Evolutionary conservation across 2,888 invertebrate species (phyloP), one percentile per base, ranked within the genome.

Genomic region (Phortica magna): DNA sequence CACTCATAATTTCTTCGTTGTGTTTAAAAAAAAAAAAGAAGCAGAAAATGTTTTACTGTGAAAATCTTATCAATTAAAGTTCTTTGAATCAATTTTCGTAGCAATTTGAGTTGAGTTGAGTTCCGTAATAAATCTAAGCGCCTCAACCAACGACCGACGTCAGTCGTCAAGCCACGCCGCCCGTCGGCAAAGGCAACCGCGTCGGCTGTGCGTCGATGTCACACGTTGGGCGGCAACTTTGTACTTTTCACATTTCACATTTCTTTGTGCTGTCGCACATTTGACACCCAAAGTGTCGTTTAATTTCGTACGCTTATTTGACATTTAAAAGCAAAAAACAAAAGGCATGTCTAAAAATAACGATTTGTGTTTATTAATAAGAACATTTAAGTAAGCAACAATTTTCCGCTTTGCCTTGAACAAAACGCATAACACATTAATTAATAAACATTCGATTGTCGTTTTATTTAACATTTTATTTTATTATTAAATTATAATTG

Each of bases 261-360:
- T 57, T 9, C 12, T 9, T 14, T 59, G 19, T 59, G 59, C 17
- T 17, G 42, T 12, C 31, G 7, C n/a, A 67, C 31, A n/a, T 67
- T 67, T 67, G 31, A 31, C 31, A 31, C 31, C 31, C 31, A 31
- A 31, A 31, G 31, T 31, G 31, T 31, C 31, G 31, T 31, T 31
- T 31, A 31, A 31, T 31, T 31, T 31, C 5, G 2, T 31, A 4
- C 31, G 31, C 31, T 31, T 31, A 31, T 31, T 31, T 31, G 31
- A 31, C 1, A 31, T 31, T 31, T 31, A 31, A 31, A 31, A 31
- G 31, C 59, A 59, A 59, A 4, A 59, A 59, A 59, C 1, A 59
- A 57, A 57, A 57, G 19, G n/a, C n/a, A n/a, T 12, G 12, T 53
- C 53, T n/a, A 65, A 65, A 65, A 41, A 65, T 7, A 65, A 65